Evolutionary conservation across 30 jellyfish, hydroid and myxozoan species (phyloP), one percentile per base, ranked within the genome.

Genomic region (Aurelia coerulea): DNA sequence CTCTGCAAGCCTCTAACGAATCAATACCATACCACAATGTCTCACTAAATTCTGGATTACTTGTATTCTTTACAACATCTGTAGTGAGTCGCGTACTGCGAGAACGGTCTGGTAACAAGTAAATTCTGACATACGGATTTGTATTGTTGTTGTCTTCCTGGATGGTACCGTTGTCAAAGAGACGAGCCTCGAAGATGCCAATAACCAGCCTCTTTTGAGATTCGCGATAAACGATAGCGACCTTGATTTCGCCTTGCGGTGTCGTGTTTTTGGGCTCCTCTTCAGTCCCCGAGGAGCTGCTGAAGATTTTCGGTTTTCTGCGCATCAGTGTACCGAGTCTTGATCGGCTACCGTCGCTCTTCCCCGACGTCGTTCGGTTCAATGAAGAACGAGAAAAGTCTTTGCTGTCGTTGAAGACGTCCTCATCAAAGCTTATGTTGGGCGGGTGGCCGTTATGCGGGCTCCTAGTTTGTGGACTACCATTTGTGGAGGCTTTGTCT

Each of bases 81-180:
- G 97, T 89, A 0, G 93, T 80, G 58, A 89, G 76, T 5, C 97
- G 92, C 1, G 87, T 80, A 53, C 81, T 67, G 34, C 91, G 89
- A 18, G 97, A 80, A 39, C 88, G 92, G 79, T 89, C 97, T 32
- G 97, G 91, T 52, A 89, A 68, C 81, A 89, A 35, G 76, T 89
- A 89, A 16, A 89, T 72, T 46, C 97, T 49, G 58, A 89, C 91
- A 54, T 89, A 89, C 4, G 97, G 93, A 32, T 73, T 80, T 19
- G 82, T 75, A 82, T 89, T 74, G 74, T 81, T 74, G 72, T 62
- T 54, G 32, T 80, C 79, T n/a, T 65, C 87, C 15, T 53, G 76
- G 56, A 7, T 46, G 49, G 35, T n/a, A 11, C 65, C 58, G 16
- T 58, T 66, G 56, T 82, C 71, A 42, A 66, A 41, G 46, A 73